Base-by-base conservation (phyloP, 2,113 vertebrate species). In the Syngnathoides biaculeatus region DNA sequence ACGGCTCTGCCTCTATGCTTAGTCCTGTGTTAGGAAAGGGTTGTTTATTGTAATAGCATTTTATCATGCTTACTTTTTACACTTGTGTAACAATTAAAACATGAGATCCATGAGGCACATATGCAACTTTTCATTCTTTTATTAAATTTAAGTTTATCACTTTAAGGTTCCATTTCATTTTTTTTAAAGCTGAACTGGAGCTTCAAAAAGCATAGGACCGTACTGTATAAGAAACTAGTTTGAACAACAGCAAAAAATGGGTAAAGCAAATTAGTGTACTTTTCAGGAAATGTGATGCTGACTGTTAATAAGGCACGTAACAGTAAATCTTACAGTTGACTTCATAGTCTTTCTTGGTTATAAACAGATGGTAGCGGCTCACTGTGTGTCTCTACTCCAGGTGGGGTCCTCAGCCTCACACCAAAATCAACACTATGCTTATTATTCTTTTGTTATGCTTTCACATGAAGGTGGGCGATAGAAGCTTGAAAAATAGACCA, bases 401-500 rank as follows among this genome's bases (percentile, higher is more conserved):
- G 77, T 86, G 77, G 55, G 52, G 38, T 47, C 71, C 62, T 24
- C 53, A 27, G 61, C 38, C 61, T 66, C 66, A 30, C 30, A 59
- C 2, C 20, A 39, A 12, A 40, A 40, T 61, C 20, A 61, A 27
- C 56, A 22, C 27, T 14, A 0, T 39, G 69, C 66, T 75, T 88
- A 75, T 86, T 88, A 74, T 87, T 81, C 42, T 68, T 77, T 68
- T 71, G 75, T 82, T 50, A 50, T 50, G 47, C 62, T 77, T 74
- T 80, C 80, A 77, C 73, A 72, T 86, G 67, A 73, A 84, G 81
- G 81, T 73, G 76, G 65, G 35, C 75, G 72, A 73, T 63, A 69
- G 73, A 72, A 69, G 76, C 68, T 79, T 81, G 71, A 85, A 75
- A 79, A 81, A 76, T 69, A 63, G 73, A 35, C 35, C 55, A 59